Base-by-base conservation (phyloP, 2,888 invertebrate species). In the Drosophila macrothrix region DNA sequence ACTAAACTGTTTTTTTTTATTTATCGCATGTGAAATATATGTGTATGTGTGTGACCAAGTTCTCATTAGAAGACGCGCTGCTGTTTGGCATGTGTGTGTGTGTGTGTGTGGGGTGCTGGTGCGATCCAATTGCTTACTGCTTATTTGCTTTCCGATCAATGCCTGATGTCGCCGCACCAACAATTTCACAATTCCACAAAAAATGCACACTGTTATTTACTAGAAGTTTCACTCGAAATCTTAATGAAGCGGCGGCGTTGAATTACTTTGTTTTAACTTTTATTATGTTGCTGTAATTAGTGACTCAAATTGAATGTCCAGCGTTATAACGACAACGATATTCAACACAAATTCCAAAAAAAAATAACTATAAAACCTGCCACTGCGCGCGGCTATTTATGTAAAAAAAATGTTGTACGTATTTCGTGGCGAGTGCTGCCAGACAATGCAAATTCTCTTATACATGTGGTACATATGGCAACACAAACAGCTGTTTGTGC, bases 371-470 rank as follows among this genome's bases (percentile, higher is more conserved):
- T 84, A 80, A 91, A 90, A 87, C 81, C 78, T 68, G 82, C 76
- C 79, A 78, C 78, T 75, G 73, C 78, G 84, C 83, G 82, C 81
- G 73, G 80, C 88, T 90, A 90, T 90, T 90, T 90, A 90, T 90
- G 81, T 83, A 79, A 81, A 78, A 74, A 73, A 67, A 73, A 76
- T 46, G 53, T 78, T 77, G 69, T 70, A 74, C 70, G 64, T 62
- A 66, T 74, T 65, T 53, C 19, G 39, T 19, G n/a, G 6, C 4
- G 1, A 12, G 56, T 39, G 73, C n/a, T 73, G 66, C 69, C 73
- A 56, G 68, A 77, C 7, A 7, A 2, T 5, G 3, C 1, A 46
- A 53, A 35, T 55, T 39, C 22, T 10, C 19, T 9, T 35, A 58
- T 43, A 59, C 69, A 78, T 64, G 63, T 46, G 60, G 66, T 59